These are phyloP conservation scores for Branchipolynoe longqiensis DNA, from an alignment of 2,888 invertebrate species.

Conservation along the genomic window DNA sequence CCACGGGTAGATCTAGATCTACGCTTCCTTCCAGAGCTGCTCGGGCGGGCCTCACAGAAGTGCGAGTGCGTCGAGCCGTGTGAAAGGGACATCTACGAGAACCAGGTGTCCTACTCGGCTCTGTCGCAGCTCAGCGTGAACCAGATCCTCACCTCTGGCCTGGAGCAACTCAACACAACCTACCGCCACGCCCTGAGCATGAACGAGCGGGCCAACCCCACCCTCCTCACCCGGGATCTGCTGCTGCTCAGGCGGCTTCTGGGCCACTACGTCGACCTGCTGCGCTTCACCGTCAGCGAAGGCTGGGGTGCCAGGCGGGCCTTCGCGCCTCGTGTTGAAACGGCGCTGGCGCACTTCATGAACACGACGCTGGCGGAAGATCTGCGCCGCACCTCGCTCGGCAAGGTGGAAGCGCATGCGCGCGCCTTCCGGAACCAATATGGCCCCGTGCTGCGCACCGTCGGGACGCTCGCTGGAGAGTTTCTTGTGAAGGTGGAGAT, in stretches of 20 bases:
- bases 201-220: conserved; percentile 1
- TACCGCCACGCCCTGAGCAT: neutral
- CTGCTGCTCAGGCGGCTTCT: neutral
- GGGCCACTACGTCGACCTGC: neutral
- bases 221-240: neutral
- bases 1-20: too few species aligned
- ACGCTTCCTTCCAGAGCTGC: too few species aligned
- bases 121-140: conserved; percentile 18
- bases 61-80: conserved; percentile 38
- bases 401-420: neutral
- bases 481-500: neutral
- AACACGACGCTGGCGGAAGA: neutral
- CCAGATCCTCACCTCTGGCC: conserved; percentile 12
- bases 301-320: neutral
- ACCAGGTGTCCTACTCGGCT: conserved; percentile 18
- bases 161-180: neutral
- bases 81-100: neutral
- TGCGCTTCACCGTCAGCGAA: neutral
- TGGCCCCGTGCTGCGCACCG: neutral
- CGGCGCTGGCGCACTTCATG: neutral
- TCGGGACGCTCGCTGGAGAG: neutral
- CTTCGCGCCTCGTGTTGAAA: neutral
- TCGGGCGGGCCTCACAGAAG: too few species aligned
- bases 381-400: neutral
- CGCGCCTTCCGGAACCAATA: neutral